Percentiles rank a stretch among this genome's conserved stretches.
Evolutionary conservation across 2,888 invertebrate genomes (phyloP).

Genomic region (Thyatira batis): DNA sequence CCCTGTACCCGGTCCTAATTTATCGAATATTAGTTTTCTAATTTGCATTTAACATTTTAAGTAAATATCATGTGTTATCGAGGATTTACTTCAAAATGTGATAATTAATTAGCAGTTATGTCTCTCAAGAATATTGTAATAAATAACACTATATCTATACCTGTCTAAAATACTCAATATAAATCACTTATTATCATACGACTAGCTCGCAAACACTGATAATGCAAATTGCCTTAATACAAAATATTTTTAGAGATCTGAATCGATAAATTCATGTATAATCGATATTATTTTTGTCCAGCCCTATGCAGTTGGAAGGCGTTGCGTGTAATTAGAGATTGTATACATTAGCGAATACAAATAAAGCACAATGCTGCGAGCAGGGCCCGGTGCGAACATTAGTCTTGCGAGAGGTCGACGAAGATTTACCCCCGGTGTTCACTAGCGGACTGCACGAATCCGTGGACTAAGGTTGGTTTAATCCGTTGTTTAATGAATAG

Average conservation of each 20-base stretch:
- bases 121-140: neutral
- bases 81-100: conserved; percentile 24
- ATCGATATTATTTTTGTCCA: conserved; percentile 29
- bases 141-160: no score
- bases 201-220: no score
- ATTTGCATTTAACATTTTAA: conserved; percentile 31
- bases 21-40: conserved; percentile 7
- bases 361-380: conserved; percentile 77
- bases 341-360: conserved; percentile 81
- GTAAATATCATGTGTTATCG: conserved; percentile 11
- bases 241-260: neutral
- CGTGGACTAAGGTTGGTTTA: neutral
- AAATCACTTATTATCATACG: no score
- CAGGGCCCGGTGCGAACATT: conserved; percentile 68
- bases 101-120: conserved; percentile 13
- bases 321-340: conserved; percentile 82
- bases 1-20: neutral
- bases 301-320: conserved; percentile 64
- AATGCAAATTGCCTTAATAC: no score
- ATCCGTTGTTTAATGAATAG: neutral
- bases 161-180: no score
- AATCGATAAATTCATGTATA: conserved; percentile 2
- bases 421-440: conserved; percentile 59
- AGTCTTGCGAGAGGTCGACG: conserved; percentile 69
- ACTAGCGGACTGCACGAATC: conserved; percentile 31